phyloP scores from a whole-genome alignment of 1,140 invertebrate genomes.

The Plectrocnemia conspersa region DNA sequence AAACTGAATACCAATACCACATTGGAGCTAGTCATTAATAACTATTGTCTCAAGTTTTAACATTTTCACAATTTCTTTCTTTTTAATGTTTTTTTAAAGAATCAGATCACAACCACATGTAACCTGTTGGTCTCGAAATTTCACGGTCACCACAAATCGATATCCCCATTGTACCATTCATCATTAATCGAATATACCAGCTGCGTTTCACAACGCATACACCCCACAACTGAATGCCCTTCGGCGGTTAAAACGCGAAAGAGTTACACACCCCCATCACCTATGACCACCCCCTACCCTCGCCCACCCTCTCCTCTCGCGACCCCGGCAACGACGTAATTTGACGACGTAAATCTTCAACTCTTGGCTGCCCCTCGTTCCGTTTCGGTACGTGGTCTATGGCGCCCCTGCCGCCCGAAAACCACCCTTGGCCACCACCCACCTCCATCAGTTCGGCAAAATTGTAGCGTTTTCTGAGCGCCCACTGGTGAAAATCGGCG shows the following conservation, averaged over 20 bases:
- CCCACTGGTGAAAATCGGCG: too few species aligned
- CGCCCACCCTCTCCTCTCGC: constrained; percentile 3
- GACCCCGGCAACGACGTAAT: constrained; percentile 27
- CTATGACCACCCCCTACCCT: not conserved
- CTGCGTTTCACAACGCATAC: too few species aligned
- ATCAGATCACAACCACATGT: too few species aligned
- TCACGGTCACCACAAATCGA: too few species aligned
- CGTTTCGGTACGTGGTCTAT: constrained; percentile 30
- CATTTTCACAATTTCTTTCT: too few species aligned
- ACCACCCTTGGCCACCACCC: not conserved
- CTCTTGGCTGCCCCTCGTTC: constrained; percentile 33
- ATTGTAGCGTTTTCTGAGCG: constrained; percentile 9
- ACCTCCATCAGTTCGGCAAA: constrained; percentile 1
- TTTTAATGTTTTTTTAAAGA: too few species aligned
- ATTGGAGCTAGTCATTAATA: too few species aligned
- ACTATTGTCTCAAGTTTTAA: too few species aligned
- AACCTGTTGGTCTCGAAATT: too few species aligned
- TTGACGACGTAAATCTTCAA: constrained; percentile 36
- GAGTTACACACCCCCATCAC: constrained; percentile 4
- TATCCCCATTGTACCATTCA: too few species aligned
- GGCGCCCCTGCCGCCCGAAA: constrained; percentile 7
- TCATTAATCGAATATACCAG: too few species aligned
- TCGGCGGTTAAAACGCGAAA: constrained; percentile 5
- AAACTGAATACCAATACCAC: too few species aligned
- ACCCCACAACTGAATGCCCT: constrained; percentile 6